Percentiles rank a stretch among this genome's conserved stretches.
phyloP scores from a whole-genome alignment of 2,888 invertebrate genomes.

The Catocala nupta region DNA sequence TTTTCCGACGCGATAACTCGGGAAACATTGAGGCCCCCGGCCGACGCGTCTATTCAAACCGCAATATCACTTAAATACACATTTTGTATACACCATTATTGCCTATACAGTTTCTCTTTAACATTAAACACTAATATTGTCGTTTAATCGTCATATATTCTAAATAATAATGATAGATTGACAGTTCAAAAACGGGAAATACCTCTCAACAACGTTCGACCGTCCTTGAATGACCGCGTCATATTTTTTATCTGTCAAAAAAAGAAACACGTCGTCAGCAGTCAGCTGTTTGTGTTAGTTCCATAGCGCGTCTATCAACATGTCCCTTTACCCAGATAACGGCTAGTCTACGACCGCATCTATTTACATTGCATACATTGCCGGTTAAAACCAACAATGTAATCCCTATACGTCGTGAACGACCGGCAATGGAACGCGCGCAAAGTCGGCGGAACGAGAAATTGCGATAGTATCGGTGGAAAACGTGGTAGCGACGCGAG shows the following conservation, averaged over 20 bases:
- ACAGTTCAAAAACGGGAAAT: slow-evolving; percentile 78
- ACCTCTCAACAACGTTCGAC: slow-evolving; percentile 72
- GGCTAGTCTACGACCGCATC: slow-evolving; percentile 41
- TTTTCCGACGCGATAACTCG: slow-evolving; percentile 80
- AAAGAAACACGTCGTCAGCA: slow-evolving; percentile 79
- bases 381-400: slow-evolving; percentile 31
- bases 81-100: slow-evolving; percentile 26
- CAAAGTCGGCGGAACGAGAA: slow-evolving; percentile 37
- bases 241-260: slow-evolving; percentile 82
- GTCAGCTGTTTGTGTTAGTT: slow-evolving; percentile 85
- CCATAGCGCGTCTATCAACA: slow-evolving; percentile 82
- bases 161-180: slow-evolving; percentile 55
- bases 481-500: slow-evolving; percentile 74
- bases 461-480: slow-evolving; percentile 61
- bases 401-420: slow-evolving; percentile 4
- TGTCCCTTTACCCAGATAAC: slow-evolving; percentile 58
- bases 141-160: slow-evolving; percentile 55
- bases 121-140: slow-evolving; percentile 48
- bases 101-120: slow-evolving; percentile 35
- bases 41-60: slow-evolving; percentile 37
- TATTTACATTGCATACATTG: slow-evolving; percentile 54
- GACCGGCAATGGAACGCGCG: slow-evolving; percentile 67
- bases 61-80: slow-evolving; percentile 36
- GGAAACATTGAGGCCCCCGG: slow-evolving; percentile 68
- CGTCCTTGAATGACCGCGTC: slow-evolving; percentile 85